Evolutionary conservation across 2,797 vertebrate species (phyloP).

Genomic region (Agapornis canus): DNA sequence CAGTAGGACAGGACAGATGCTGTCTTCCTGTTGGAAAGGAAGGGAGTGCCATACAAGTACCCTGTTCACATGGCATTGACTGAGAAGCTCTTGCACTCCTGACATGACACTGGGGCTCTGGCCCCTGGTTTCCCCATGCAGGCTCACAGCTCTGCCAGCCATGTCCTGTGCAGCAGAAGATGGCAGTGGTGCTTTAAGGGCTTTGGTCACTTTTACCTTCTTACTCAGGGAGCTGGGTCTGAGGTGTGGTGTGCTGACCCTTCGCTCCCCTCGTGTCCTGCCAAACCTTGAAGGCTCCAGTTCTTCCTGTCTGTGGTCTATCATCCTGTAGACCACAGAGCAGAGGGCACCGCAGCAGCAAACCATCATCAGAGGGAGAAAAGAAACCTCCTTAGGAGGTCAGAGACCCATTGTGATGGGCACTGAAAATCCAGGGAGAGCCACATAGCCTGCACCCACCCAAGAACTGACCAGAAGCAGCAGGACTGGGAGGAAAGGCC

Average conservation of each 20-base stretch:
- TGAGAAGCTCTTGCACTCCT: not conserved
- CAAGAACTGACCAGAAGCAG: not conserved
- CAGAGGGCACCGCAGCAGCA: not conserved
- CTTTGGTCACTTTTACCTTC: not conserved
- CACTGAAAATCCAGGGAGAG: not conserved
- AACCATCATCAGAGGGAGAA: not conserved
- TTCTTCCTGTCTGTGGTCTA: not conserved
- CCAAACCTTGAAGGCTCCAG: not conserved
- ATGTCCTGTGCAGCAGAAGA: not conserved
- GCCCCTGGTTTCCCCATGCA: rapidly evolving
- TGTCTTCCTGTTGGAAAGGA: rapidly evolving
- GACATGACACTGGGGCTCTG: rapidly evolving
- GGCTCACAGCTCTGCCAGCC: not conserved
- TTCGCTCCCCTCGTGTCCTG: not conserved
- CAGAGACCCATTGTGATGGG: rapidly evolving
- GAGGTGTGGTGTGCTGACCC: not conserved
- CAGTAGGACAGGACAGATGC: rapidly evolving
- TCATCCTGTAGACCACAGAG: not conserved
- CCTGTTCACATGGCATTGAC: rapidly evolving
- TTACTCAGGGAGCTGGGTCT: not conserved
- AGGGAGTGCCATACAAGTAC: rapidly evolving
- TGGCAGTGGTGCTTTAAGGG: not conserved
- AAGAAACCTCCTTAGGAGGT: rapidly evolving
- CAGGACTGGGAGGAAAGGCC: not conserved
- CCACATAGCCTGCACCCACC: not conserved